Evolutionary conservation across 2,113 vertebrate genomes (phyloP).

Genomic region (Engraulis encrasicolus): DNA sequence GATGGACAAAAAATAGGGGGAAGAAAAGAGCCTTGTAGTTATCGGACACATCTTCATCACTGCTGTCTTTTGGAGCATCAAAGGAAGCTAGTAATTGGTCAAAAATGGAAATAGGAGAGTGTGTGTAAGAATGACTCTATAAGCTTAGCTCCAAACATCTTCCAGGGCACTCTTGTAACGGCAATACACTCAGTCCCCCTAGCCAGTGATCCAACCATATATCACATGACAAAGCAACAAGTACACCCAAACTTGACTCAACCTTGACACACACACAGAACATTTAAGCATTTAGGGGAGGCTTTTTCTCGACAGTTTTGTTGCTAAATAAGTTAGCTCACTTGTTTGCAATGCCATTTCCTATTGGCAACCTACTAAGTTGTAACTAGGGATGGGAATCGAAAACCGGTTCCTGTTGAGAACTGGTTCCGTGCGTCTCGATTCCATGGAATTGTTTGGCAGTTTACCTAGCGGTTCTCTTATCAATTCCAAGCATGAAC

Average conservation of each 20-base stretch:
- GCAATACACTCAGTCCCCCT: background rate
- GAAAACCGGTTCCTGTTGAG: too few relatives aligned
- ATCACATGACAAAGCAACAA: constrained; percentile 31
- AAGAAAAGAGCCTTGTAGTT: constrained; percentile 29
- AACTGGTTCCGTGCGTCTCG: too few relatives aligned
- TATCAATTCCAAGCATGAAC: too few relatives aligned
- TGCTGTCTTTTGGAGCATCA: constrained; percentile 44
- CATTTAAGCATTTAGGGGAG: background rate
- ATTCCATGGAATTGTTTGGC: too few relatives aligned
- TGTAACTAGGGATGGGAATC: too few relatives aligned
- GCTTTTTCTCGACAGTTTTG: background rate
- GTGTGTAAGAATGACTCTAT: background rate
- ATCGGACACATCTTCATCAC: constrained; percentile 55
- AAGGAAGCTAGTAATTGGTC: constrained; percentile 44
- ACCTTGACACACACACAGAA: background rate
- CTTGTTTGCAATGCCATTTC: too few relatives aligned
- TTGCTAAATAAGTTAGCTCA: too few relatives aligned
- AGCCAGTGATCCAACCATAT: background rate
- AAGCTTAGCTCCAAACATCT: background rate
- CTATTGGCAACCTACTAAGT: too few relatives aligned
- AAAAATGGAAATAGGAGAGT: background rate
- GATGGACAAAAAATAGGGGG: constrained; percentile 31
- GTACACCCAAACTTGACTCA: constrained; percentile 21
- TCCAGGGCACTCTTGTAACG: background rate
- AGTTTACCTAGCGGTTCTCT: too few relatives aligned